Conservation (phyloP, 2,797 vertebrate genomes). For the Melanotaenia nigrans region DNA sequence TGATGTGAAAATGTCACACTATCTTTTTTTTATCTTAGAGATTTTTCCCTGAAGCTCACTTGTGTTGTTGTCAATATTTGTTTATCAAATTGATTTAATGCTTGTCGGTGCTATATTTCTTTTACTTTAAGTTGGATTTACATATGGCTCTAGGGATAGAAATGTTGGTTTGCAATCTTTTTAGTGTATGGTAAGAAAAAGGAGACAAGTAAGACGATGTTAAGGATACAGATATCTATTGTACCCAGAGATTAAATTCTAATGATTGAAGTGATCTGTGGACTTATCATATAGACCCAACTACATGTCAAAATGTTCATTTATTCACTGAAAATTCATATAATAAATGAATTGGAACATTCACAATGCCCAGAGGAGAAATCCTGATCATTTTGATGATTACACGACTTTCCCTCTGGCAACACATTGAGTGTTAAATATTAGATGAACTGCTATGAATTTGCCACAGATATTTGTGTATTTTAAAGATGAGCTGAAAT, state of each 20-base stretch:
- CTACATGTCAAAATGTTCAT: neutral
- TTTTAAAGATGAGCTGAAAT: neutral
- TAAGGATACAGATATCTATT: neutral
- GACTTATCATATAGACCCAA: neutral
- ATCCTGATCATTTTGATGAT: neutral
- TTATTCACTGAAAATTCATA: conserved; percentile 7
- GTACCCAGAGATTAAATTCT: neutral
- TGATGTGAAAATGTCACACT: conserved; percentile 14
- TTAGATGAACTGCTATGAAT: neutral
- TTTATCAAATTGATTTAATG: neutral
- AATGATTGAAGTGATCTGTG: neutral
- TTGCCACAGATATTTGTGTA: neutral
- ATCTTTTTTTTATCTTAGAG: conserved; percentile 7
- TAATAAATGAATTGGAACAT: conserved; percentile 6
- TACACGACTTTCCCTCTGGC: conserved; percentile 4
- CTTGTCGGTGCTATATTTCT: neutral
- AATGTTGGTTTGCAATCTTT: neutral
- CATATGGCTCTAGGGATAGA: neutral
- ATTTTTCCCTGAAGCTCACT: neutral
- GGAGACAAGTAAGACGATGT: neutral
- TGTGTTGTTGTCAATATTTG: neutral
- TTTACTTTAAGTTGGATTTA: neutral
- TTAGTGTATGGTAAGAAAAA: neutral
- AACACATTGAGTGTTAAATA: neutral
- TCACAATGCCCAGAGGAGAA: neutral